phyloP scores from a whole-genome alignment of 2,113 vertebrate species.

The Sapajus apella region DNA sequence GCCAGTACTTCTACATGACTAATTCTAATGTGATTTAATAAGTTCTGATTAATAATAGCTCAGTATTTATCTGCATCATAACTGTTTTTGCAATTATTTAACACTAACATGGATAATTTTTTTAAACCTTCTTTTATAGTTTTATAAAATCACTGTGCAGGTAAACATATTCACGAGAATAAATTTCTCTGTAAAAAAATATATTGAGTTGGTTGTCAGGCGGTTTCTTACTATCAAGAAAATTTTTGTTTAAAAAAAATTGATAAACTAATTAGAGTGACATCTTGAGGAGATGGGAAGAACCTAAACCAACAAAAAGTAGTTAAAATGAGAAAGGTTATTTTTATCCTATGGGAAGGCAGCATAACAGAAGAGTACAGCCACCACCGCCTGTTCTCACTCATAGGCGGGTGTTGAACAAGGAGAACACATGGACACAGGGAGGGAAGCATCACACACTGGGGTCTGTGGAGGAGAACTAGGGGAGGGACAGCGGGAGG shows the following conservation, averaged over 20 bases:
- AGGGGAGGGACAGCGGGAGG: no score
- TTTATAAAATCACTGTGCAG: not conserved
- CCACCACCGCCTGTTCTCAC: not conserved
- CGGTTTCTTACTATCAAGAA: not conserved
- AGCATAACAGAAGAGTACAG: not conserved
- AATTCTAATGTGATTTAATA: slow-evolving; percentile 3
- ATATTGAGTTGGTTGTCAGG: not conserved
- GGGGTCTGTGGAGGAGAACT: no score
- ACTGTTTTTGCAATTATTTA: not conserved
- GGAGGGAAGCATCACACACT: no score
- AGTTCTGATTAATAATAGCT: not conserved
- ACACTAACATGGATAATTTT: not conserved
- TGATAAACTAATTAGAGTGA: not conserved
- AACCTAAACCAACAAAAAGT: not conserved
- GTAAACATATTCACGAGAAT: not conserved
- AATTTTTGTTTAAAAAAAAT: not conserved
- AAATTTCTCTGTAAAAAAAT: not conserved
- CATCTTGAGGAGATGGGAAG: not conserved
- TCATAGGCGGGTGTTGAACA: no score
- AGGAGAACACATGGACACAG: no score
- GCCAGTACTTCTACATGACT: not conserved
- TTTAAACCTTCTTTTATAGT: not conserved
- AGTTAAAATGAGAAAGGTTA: not conserved
- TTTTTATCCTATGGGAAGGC: not conserved
- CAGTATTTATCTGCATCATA: not conserved